Percentiles rank a stretch among this genome's conserved stretches.
Evolutionary conservation across 2,888 invertebrate species (phyloP).

Genomic region (Antitype chi): DNA sequence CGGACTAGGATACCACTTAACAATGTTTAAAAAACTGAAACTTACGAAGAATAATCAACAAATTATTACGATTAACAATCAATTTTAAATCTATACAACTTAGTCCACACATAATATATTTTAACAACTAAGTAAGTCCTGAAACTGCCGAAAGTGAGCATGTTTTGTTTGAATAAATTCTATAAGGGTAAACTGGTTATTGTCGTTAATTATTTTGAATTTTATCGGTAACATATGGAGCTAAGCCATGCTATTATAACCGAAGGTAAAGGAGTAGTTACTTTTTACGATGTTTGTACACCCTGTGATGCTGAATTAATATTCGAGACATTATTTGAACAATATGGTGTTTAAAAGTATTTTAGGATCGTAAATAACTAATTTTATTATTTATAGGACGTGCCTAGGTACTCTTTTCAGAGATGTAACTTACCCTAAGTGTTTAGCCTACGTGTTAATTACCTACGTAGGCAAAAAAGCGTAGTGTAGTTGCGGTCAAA

Average conservation of each 20-base stretch:
- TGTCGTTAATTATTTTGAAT: slow-evolving; percentile 69
- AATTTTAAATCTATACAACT: background rate
- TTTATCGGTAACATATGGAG: slow-evolving; percentile 83
- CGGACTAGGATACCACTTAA: background rate
- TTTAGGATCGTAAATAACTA: slow-evolving; percentile 6
- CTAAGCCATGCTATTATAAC: slow-evolving; percentile 68
- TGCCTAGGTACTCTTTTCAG: background rate
- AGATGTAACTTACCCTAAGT: background rate
- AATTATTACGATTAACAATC: background rate
- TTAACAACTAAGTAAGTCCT: slow-evolving; percentile 17
- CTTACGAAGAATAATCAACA: background rate
- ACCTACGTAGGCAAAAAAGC: background rate
- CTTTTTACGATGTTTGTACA: slow-evolving; percentile 84
- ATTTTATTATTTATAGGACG: background rate
- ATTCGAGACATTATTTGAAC: slow-evolving; percentile 59
- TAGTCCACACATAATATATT: slow-evolving; percentile 12
- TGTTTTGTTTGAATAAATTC: slow-evolving; percentile 65
- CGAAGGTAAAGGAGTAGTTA: slow-evolving; percentile 57
- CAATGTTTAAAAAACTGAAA: background rate
- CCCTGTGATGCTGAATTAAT: slow-evolving; percentile 72
- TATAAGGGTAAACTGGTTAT: slow-evolving; percentile 47
- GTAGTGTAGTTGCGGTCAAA: background rate
- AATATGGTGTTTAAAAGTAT: slow-evolving; percentile 45
- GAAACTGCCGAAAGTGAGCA: slow-evolving; percentile 32
- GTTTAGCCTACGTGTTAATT: background rate